Base-by-base conservation (phyloP, 2,113 vertebrate species). In the Hipposideros armiger region DNA sequence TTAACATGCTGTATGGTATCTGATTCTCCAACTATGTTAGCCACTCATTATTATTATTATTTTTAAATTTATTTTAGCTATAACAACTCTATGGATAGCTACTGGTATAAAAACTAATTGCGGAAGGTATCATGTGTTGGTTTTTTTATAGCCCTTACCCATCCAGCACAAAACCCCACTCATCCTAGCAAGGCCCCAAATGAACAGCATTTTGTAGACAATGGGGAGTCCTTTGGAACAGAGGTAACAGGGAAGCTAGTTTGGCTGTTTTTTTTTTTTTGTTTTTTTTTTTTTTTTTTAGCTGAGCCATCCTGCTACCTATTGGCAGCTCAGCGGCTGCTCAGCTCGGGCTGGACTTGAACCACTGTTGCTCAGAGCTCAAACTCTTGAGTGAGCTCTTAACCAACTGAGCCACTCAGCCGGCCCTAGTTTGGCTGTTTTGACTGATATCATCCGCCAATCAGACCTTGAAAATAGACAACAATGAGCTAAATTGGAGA, bases 381-480 rank as follows among this genome's bases (percentile, higher is more conserved):
- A n/a, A n/a, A n/a, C n/a, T n/a, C n/a, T n/a, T n/a, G n/a, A n/a
- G n/a, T n/a, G n/a, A n/a, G n/a, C n/a, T n/a, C n/a, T n/a, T n/a
- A n/a, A n/a, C n/a, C n/a, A n/a, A n/a, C n/a, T n/a, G n/a, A n/a
- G n/a, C n/a, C n/a, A n/a, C n/a, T n/a, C n/a, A n/a, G n/a, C n/a
- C n/a, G n/a, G n/a, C n/a, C n/a, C 10, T 58, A 40, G 42, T 30
- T 32, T 54, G 24, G 47, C n/a, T 77, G 16, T 70, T 91, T 54
- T 52, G 58, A 22, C 70, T 74, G 58, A 67, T n/a, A 36, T 50
- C 24, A 14, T 62, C 76, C 52, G 70, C n/a, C 60, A 88, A 14
- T 73, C 11, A 45, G 52, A 90, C 70, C 70, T 97, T 73, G 85
- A 76, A 72, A 92, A 90, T 66, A 91, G 74, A 77, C 28, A 28